Base-by-base conservation (phyloP, 2,888 invertebrate species). In the Trachelus troglodyta region DNA sequence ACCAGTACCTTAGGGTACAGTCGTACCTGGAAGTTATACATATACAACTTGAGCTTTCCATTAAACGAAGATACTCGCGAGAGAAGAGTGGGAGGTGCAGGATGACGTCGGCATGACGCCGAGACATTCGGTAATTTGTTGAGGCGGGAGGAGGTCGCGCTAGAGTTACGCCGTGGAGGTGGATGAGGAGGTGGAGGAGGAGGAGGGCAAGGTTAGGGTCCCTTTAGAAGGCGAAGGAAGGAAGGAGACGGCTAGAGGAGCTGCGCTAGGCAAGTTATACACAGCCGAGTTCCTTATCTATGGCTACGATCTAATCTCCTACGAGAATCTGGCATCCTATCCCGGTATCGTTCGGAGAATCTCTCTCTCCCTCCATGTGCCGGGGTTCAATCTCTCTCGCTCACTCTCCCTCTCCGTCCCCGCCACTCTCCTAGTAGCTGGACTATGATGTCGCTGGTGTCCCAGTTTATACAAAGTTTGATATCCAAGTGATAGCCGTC, bases 271-370 rank as follows among this genome's bases (percentile, higher is more conserved):
- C 34, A 37, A 71, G 31, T 85, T 83, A 84, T 84, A 86, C 85
- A 84, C 87, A 88, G 85, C 82, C 87, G 87, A 84, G 82, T 84
- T 69, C 80, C 83, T 84, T 89, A 90, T 89, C 90, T 81, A 80
- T 84, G 82, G 78, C 86, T 85, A 86, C 81, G 85, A 91, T 91
- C 91, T 91, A 87, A 90, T 90, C 90, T 87, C 83, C 81, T 84
- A 84, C 87, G 84, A 87, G 85, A 88, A 91, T 91, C 91, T 90
- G 87, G 90, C 89, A 89, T 91, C 90, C 91, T 90, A 90, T 90
- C 85, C 89, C 80, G 81, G 79, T 90, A 91, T 91, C 91, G 83
- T 79, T 81, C 83, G 80, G 84, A 84, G 86, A 87, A 90, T 91
- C 90, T 87, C 79, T 75, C 83, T 80, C 75, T 84, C 79, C 79